phyloP scores from a whole-genome alignment of 2,888 invertebrate species.

The Barypeithes pellucidus region DNA sequence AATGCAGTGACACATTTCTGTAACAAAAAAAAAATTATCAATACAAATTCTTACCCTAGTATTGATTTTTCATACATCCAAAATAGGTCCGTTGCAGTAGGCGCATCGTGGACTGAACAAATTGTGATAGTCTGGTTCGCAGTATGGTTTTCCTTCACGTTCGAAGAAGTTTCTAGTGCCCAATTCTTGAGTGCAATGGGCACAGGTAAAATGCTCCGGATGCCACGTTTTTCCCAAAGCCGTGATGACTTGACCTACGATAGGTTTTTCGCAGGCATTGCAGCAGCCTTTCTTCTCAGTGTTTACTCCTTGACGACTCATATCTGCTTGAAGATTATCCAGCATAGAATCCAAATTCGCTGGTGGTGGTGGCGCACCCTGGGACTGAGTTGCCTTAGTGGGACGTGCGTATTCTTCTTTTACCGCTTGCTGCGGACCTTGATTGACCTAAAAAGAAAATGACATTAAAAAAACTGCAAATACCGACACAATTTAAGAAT shows the following conservation, averaged over 20 bases:
- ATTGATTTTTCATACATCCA: conserved; percentile 82
- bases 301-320: conserved; percentile 98
- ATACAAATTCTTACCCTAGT: not conserved
- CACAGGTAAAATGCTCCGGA: conserved; percentile 98
- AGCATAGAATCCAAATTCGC: conserved; percentile 84
- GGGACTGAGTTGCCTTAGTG: conserved; percentile 71
- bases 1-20: conserved; percentile 99
- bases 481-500: not conserved
- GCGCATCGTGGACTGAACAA: conserved; percentile 98
- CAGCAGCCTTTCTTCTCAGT: conserved; percentile 99
- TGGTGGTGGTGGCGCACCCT: conserved; percentile 67
- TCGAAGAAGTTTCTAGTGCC: conserved; percentile 99
- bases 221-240: conserved; percentile 99
- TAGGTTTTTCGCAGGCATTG: conserved; percentile 98
- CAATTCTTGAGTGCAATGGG: conserved; percentile 96
- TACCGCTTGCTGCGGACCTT: conserved; percentile 78
- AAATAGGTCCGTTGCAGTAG: conserved; percentile 98
- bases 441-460: conserved; percentile 73
- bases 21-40: conserved; percentile 61
- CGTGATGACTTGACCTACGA: conserved; percentile 98
- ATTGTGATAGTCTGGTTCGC: conserved; percentile 98
- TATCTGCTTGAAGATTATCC: conserved; percentile 94
- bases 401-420: conserved; percentile 82
- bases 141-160: conserved; percentile 96
- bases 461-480: not conserved